A percentile compares a stretch with the other conserved stretches of the same genome.
These are phyloP conservation scores for Bradypodion pumilum DNA, from an alignment of 2,797 vertebrate genomes.

Conservation along the genomic window DNA sequence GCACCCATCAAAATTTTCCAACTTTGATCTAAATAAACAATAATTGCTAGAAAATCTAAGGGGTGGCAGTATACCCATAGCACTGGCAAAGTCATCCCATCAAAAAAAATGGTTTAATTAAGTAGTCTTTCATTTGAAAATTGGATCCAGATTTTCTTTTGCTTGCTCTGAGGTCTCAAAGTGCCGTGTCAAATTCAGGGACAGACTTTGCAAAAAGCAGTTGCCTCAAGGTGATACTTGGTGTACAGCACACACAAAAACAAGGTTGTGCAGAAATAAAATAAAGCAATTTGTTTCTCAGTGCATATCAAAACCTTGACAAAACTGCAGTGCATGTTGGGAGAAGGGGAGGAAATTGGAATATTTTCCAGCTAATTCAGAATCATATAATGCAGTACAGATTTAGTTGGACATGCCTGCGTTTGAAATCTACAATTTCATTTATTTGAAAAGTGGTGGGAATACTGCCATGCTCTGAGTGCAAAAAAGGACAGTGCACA, in stretches of 20 bases:
- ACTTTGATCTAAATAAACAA: constrained; percentile 62
- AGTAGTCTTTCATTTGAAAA: constrained; percentile 76
- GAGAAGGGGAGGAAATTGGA: rapidly evolving
- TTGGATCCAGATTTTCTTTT: constrained; percentile 71
- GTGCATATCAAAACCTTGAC: constrained; percentile 42
- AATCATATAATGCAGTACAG: constrained; percentile 56
- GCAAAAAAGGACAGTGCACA: constrained; percentile 21
- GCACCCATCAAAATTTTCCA: too few relatives aligned
- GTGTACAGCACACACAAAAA: constrained; percentile 27
- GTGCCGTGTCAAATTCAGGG: constrained; percentile 37
- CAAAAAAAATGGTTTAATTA: constrained; percentile 73
- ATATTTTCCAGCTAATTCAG: constrained; percentile 46
- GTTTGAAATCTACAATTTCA: constrained; percentile 66
- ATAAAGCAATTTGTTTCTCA: constrained; percentile 32
- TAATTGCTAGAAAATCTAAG: constrained; percentile 33
- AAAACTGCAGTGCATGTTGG: constrained; percentile 27
- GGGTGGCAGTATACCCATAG: constrained; percentile 29
- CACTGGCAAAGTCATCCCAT: constrained; percentile 65
- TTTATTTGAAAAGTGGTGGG: constrained; percentile 69
- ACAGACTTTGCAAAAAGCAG: constrained; percentile 40
- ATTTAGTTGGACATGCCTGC: constrained; percentile 45
- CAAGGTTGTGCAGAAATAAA: constrained; percentile 29
- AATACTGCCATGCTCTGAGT: constrained; percentile 56
- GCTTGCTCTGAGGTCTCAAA: constrained; percentile 57
- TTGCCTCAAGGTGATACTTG: constrained; percentile 36